Evolutionary conservation across 2,888 invertebrate species (phyloP).

Genomic region (Heteropelma amictum): DNA sequence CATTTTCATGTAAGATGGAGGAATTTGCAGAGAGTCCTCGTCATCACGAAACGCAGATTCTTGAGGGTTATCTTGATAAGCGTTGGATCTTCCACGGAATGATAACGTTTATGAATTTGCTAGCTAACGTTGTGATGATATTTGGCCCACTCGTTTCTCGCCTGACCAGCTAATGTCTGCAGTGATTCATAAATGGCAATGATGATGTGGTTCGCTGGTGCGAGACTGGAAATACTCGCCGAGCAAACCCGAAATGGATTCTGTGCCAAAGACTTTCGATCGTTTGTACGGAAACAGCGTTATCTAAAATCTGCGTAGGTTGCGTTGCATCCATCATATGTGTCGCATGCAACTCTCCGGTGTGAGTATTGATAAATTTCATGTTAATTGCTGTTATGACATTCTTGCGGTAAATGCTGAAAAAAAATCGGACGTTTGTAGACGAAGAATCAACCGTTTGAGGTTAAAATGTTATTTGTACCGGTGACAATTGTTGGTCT

Average conservation of each 20-base stretch:
- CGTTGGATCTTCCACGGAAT: no score
- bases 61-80: no score
- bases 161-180: no score
- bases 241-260: constrained; percentile 1
- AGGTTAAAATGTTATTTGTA: constrained; percentile 37
- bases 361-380: no score
- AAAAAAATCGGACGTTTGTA: background rate
- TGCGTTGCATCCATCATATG: constrained; percentile 52
- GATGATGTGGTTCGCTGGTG: constrained; percentile 60
- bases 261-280: background rate
- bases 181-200: constrained; percentile 60
- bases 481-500: constrained; percentile 16
- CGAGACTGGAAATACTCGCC: constrained; percentile 57
- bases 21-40: no score
- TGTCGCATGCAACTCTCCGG: constrained; percentile 56
- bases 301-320: constrained; percentile 24
- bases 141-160: no score
- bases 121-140: no score
- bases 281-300: constrained; percentile 30
- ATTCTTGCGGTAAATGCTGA: background rate
- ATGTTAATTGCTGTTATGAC: no score
- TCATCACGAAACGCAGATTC: no score
- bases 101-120: no score
- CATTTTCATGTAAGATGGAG: no score
- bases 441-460: constrained; percentile 39